A percentile compares a stretch with the other conserved stretches of the same genome.
phyloP scores from a whole-genome alignment of 2,797 vertebrate genomes.

The Tympanoctomys barrerae region DNA sequence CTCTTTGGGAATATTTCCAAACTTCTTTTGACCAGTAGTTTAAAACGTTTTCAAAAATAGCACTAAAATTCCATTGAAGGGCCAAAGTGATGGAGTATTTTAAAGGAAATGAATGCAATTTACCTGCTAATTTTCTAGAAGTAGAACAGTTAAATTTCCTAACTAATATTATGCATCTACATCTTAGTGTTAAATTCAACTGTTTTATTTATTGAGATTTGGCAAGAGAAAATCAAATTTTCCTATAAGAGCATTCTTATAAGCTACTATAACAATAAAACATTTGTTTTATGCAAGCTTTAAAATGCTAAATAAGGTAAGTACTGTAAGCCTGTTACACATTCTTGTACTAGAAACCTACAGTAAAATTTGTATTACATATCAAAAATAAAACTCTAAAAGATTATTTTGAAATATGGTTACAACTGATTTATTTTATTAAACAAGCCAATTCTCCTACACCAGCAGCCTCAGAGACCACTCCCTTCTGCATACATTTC shows the following conservation, averaged over 20 bases:
- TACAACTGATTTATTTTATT: constrained; percentile 65
- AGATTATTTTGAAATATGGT: constrained; percentile 65
- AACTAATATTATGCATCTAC: neutral
- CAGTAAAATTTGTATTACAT: constrained; percentile 56
- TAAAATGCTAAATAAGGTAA: constrained; percentile 62
- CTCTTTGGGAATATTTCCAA: constrained; percentile 36
- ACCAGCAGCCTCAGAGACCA: neutral
- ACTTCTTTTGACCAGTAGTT: constrained; percentile 43
- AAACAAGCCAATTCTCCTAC: constrained; percentile 7
- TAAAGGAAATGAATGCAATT: constrained; percentile 40
- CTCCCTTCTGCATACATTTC: neutral
- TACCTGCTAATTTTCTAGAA: constrained; percentile 39
- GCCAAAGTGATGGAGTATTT: constrained; percentile 19
- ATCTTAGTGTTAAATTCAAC: constrained; percentile 5
- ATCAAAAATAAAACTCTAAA: constrained; percentile 62
- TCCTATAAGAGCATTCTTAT: neutral
- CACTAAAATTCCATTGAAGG: constrained; percentile 22
- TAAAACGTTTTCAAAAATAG: constrained; percentile 58
- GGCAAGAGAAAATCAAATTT: constrained; percentile 48
- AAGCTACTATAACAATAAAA: constrained; percentile 45
- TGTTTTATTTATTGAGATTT: constrained; percentile 49
- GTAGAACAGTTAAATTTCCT: constrained; percentile 60
- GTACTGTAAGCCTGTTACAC: neutral
- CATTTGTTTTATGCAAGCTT: neutral
- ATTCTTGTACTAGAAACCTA: constrained; percentile 44